Percentiles rank a stretch among this genome's conserved stretches.
These are phyloP conservation scores for Corythaixoides concolor DNA, from an alignment of 2,113 vertebrate genomes.

Conservation along the genomic window DNA sequence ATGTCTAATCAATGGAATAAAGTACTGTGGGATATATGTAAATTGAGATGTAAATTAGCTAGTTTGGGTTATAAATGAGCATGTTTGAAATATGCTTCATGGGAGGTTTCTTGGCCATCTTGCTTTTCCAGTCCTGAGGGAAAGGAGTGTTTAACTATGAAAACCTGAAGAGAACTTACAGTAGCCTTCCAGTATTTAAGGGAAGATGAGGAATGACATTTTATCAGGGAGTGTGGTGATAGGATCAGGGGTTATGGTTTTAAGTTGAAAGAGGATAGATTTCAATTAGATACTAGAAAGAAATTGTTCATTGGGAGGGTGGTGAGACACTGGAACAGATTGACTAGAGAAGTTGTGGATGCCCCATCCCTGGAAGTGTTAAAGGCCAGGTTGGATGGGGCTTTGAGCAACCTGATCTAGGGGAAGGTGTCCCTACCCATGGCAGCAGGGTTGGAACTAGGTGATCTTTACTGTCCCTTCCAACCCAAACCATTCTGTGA, in stretches of 20 bases:
- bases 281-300: not conserved
- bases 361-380: not conserved
- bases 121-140: not conserved
- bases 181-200: not conserved
- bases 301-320: not conserved
- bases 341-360: accelerated
- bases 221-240: not conserved
- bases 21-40: conserved; percentile 32
- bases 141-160: not conserved
- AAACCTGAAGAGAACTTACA: not conserved
- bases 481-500: not conserved
- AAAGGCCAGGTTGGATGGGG: not conserved
- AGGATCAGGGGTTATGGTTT: not conserved
- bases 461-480: accelerated
- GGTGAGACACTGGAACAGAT: not conserved
- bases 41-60: conserved; percentile 43
- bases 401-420: not conserved
- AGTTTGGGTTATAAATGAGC: conserved; percentile 1
- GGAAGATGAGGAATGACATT: not conserved
- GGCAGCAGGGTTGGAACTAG: accelerated
- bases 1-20: conserved; percentile 53
- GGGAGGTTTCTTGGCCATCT: not conserved
- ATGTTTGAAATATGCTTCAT: not conserved
- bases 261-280: not conserved
- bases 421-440: not conserved